Percentiles rank a stretch among this genome's conserved stretches.
These are phyloP conservation scores for Digitonthophagus gazella DNA, from an alignment of 2,888 invertebrate species.

Conservation along the genomic window DNA sequence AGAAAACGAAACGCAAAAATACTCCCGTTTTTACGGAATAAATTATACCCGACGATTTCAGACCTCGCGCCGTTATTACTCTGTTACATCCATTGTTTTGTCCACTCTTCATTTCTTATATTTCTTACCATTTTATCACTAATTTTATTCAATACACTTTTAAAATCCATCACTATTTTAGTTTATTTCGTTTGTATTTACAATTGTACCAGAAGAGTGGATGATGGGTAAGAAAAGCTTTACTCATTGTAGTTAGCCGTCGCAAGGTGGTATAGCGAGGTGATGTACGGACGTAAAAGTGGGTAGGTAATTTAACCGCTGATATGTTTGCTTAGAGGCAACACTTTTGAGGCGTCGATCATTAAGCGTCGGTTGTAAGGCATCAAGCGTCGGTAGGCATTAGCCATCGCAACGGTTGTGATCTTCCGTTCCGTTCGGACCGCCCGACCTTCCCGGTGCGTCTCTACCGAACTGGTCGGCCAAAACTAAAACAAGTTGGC, in stretches of 20 bases:
- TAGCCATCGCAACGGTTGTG: slow-evolving; percentile 24
- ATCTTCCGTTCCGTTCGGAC: background rate
- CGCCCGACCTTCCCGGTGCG: slow-evolving; percentile 24
- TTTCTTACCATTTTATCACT: background rate
- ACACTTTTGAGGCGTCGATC: slow-evolving; percentile 43
- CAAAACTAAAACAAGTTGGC: slow-evolving; percentile 50
- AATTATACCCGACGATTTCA: slow-evolving; percentile 23
- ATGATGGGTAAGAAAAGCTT: no score
- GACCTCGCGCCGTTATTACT: slow-evolving; percentile 5
- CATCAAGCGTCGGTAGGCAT: slow-evolving; percentile 32
- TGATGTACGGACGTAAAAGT: slow-evolving; percentile 31
- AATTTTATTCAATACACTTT: no score
- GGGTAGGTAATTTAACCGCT: slow-evolving; percentile 53
- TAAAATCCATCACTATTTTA: no score
- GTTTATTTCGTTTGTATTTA: no score
- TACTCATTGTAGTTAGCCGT: slow-evolving; percentile 43
- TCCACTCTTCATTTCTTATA: background rate
- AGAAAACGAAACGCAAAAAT: slow-evolving; percentile 18
- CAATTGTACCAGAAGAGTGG: no score
- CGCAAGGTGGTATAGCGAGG: slow-evolving; percentile 38
- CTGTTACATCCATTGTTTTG: slow-evolving; percentile 10
- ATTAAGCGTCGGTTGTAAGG: background rate
- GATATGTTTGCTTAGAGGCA: slow-evolving; percentile 54
- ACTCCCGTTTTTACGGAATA: slow-evolving; percentile 22
- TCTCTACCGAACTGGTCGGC: slow-evolving; percentile 37